Conservation (phyloP, 2,113 vertebrate genomes). For the Gallinago jamesoni region DNA sequence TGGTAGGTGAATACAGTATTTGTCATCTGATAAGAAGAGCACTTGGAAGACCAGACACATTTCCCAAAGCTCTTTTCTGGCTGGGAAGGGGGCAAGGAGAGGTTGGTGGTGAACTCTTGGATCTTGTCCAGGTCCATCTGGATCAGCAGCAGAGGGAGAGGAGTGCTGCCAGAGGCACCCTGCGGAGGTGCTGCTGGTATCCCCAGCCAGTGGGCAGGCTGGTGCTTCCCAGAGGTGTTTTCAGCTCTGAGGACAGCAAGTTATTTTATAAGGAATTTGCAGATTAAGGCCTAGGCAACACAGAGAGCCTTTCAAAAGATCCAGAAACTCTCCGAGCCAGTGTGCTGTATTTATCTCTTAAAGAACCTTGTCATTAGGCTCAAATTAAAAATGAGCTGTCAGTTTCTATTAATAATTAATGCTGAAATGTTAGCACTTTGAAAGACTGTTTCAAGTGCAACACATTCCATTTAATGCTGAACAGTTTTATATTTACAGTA, state of each 20-base stretch:
- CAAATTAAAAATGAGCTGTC: constrained; percentile 79
- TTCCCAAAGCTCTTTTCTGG: not conserved
- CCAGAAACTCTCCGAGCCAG: not conserved
- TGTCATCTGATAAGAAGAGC: not conserved
- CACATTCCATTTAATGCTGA: constrained; percentile 78
- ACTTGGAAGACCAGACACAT: not conserved
- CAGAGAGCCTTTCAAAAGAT: constrained; percentile 38
- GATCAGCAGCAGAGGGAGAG: not conserved
- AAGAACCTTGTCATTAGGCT: constrained; percentile 74
- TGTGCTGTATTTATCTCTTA: constrained; percentile 71
- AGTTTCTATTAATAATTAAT: constrained; percentile 82
- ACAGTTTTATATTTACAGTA: constrained; percentile 79
- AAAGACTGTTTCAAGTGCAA: constrained; percentile 75
- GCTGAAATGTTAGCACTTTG: constrained; percentile 72
- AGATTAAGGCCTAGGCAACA: constrained; percentile 7
- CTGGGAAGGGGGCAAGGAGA: rapidly evolving
- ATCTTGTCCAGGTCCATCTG: not conserved
- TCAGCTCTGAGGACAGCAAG: not conserved
- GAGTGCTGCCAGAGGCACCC: not conserved
- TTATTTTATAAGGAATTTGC: constrained; percentile 1
- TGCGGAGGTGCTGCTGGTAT: not conserved
- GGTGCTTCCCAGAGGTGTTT: not conserved
- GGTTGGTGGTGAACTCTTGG: not conserved
- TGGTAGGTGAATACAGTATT: not conserved
- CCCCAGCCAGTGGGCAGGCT: not conserved